Percentiles rank a stretch among this genome's conserved stretches.
Conservation (phyloP, 1,140 invertebrate genomes). For the Sminthurides bifidus region DNA sequence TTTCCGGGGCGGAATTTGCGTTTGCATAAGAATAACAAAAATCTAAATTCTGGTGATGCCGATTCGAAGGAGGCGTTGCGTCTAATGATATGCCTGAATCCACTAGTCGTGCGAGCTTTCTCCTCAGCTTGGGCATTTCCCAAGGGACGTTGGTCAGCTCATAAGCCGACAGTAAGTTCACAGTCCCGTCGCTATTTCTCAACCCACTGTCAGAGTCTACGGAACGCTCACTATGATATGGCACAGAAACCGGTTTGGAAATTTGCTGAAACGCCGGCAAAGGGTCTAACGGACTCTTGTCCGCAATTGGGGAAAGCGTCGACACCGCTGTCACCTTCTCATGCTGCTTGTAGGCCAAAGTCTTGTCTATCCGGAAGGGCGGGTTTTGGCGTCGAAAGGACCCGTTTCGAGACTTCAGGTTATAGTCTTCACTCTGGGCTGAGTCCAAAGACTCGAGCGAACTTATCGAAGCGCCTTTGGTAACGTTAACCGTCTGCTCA, state of each 20-base stretch:
- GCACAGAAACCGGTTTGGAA: too few relatives aligned
- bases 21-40: neutral
- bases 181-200: neutral
- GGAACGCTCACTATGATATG: too few relatives aligned
- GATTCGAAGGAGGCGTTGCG: neutral
- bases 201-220: too few relatives aligned
- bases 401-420: slow-evolving; percentile 1
- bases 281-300: slow-evolving; percentile 77
- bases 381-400: too few relatives aligned
- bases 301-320: slow-evolving; percentile 80
- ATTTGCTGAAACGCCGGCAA: too few relatives aligned
- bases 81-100: slow-evolving; percentile 29
- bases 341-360: neutral
- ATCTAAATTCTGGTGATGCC: neutral
- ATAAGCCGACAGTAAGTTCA: slow-evolving; percentile 34
- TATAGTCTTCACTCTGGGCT: slow-evolving; percentile 21
- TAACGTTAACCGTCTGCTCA: slow-evolving; percentile 13
- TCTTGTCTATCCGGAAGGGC: neutral
- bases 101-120: slow-evolving; percentile 42
- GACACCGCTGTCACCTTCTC: slow-evolving; percentile 41
- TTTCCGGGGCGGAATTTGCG: neutral
- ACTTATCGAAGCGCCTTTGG: slow-evolving; percentile 26
- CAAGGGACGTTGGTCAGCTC: slow-evolving; percentile 66
- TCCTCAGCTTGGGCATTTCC: slow-evolving; percentile 73
- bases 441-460: slow-evolving; percentile 31